A percentile compares a stretch with the other conserved stretches of the same genome.
Evolutionary conservation across 2,888 invertebrate genomes (phyloP).

Genomic region (Drosophila phalerata): DNA sequence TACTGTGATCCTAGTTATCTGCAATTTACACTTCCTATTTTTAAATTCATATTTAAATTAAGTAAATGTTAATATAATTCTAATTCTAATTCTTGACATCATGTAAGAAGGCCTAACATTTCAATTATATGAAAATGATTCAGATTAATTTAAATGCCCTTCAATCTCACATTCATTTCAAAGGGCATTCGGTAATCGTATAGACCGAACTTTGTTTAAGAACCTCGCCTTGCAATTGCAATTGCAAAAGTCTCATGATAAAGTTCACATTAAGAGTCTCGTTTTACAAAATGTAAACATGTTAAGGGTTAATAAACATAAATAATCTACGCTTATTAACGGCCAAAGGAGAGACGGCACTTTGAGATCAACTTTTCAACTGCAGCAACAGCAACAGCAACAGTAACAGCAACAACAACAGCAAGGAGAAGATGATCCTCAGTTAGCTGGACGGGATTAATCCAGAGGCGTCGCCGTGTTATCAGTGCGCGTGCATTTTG

Average conservation of each 20-base stretch:
- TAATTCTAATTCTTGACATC: too few species aligned
- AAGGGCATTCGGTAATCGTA: not conserved
- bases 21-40: too few species aligned
- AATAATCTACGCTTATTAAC: slow-evolving; percentile 84
- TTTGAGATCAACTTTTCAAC: slow-evolving; percentile 30
- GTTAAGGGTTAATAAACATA: slow-evolving; percentile 85
- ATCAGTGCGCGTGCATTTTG: slow-evolving; percentile 83
- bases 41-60: too few species aligned
- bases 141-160: too few species aligned
- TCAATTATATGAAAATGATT: too few species aligned
- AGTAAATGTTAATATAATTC: too few species aligned
- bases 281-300: slow-evolving; percentile 85
- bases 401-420: not conserved
- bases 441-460: slow-evolving; percentile 13
- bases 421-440: slow-evolving; percentile 29
- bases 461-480: slow-evolving; percentile 50
- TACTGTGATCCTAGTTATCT: too few species aligned
- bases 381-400: not conserved
- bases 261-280: slow-evolving; percentile 85
- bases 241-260: slow-evolving; percentile 78
- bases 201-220: not conserved
- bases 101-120: too few species aligned
- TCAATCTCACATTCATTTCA: too few species aligned
- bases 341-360: slow-evolving; percentile 55
- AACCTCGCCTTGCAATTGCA: slow-evolving; percentile 50